Evolutionary conservation across 2,888 invertebrate genomes (phyloP).

Genomic region (Rotaria socialis): DNA sequence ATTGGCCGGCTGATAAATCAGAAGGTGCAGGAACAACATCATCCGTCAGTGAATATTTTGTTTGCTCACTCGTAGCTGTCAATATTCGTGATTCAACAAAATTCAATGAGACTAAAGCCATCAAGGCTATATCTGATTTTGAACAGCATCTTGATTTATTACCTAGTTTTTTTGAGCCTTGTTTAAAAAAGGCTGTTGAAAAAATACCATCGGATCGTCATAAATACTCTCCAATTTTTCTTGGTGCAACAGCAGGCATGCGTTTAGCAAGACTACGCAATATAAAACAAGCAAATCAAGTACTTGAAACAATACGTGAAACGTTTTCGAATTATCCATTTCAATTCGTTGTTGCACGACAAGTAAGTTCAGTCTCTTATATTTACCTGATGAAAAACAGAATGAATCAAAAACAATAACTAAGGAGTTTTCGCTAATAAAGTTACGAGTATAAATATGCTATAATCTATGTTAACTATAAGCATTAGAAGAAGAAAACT

Average conservation of each 20-base stretch:
- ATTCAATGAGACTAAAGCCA: neutral
- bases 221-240: slow-evolving; percentile 57
- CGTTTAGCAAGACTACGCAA: neutral
- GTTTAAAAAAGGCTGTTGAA: slow-evolving; percentile 54
- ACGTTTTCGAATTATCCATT: neutral
- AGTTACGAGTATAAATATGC: neutral
- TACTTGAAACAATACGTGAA: slow-evolving; percentile 10
- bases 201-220: slow-evolving; percentile 54
- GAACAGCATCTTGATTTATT: neutral
- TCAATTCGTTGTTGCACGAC: slow-evolving; percentile 22
- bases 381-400: too few species aligned
- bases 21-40: slow-evolving; percentile 59
- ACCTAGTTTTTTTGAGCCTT: slow-evolving; percentile 51
- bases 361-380: neutral
- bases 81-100: neutral
- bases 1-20: slow-evolving; percentile 60
- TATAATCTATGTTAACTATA: neutral
- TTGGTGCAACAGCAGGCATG: slow-evolving; percentile 59
- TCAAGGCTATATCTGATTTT: slow-evolving; percentile 24
- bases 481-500: too few species aligned
- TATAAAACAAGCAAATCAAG: neutral
- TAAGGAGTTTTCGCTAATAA: neutral
- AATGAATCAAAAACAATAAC: too few species aligned
- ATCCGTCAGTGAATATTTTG: slow-evolving; percentile 49
- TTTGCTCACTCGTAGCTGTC: neutral